These are phyloP conservation scores for Phalloptychus januarius DNA, from an alignment of 2,797 vertebrate species.

Conservation along the genomic window DNA sequence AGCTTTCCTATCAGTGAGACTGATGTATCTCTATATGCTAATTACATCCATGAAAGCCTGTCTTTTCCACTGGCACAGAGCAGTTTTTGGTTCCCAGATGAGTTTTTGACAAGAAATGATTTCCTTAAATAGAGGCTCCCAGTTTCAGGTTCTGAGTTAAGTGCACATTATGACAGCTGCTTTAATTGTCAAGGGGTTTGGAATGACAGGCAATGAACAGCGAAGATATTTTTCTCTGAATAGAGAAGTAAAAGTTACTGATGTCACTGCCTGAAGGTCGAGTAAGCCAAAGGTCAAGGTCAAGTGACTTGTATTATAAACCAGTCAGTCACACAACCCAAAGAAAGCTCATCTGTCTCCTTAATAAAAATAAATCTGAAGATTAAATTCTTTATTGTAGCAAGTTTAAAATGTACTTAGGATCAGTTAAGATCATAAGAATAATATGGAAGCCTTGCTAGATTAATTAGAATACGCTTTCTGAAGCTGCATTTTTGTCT, in stretches of 20 bases:
- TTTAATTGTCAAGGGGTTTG: slow-evolving; percentile 44
- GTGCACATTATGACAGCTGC: slow-evolving; percentile 35
- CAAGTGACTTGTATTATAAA: background rate
- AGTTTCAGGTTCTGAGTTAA: slow-evolving; percentile 54
- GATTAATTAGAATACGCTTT: background rate
- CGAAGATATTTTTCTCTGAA: slow-evolving; percentile 43
- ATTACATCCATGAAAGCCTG: slow-evolving; percentile 52
- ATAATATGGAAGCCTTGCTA: background rate
- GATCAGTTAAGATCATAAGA: background rate
- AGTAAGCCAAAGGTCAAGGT: background rate
- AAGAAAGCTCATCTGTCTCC: background rate
- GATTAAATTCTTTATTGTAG: background rate
- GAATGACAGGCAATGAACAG: slow-evolving; percentile 26
- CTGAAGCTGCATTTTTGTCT: background rate
- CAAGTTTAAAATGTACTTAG: background rate
- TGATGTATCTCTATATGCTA: slow-evolving; percentile 49
- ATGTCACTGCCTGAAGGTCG: background rate
- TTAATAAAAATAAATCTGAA: background rate
- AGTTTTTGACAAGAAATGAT: slow-evolving; percentile 43
- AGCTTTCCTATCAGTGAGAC: slow-evolving; percentile 46
- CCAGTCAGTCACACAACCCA: background rate
- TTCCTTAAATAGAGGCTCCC: slow-evolving; percentile 56
- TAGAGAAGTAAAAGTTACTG: background rate
- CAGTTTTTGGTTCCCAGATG: slow-evolving; percentile 34
- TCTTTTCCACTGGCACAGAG: slow-evolving; percentile 24